Evolutionary conservation across 2,113 vertebrate species (phyloP), one percentile per base, ranked within the genome.

Genomic region (Hiodon tergisus): DNA sequence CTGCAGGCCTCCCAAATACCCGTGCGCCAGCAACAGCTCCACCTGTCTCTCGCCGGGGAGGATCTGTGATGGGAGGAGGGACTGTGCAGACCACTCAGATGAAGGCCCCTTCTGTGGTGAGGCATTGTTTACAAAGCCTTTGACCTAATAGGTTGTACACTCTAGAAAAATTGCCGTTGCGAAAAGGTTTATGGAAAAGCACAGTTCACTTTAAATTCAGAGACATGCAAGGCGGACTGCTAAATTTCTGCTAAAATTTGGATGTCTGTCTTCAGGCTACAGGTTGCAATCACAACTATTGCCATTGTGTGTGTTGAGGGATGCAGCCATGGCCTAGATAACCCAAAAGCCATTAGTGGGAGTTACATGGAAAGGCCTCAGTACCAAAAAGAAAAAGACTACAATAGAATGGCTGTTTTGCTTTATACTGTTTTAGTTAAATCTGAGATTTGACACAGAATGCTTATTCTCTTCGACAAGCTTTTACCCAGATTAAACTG

Each of bases 61-160:
- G 86, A 95, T 98, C 85, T 99, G 97, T 89, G 95, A 99, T 66
- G 92, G 95, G 78, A 93, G 90, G 87, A 91, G 87, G 77, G 96
- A 99, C 85, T 99, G 97, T 74, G 85, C 93, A 0, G 96, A 99
- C 86, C 94, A 94, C 72, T 98, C 97, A 2, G 97, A 99, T 68
- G 97, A 99, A 92, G 95, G 95, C 77, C 85, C 90, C 78, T 93
- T 98, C 79, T 99, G 97, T 82, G 97, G 97, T 99, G 94, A 83
- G 77, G 9, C 60, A 7, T 13, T 6, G 2, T 75, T 7, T 61
- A 71, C 13, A 31, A 4, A 69, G 60, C 17, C 4, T 50, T 66
- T 54, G 4, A 16, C 53, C 6, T 48, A 46, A 17, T n/a, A 4
- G 47, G 54, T 59, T 48, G 13, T 5, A 13, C 4, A 7, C 51